Conservation (phyloP, 2,888 invertebrate species). For the Darwinula stevensoni region DNA sequence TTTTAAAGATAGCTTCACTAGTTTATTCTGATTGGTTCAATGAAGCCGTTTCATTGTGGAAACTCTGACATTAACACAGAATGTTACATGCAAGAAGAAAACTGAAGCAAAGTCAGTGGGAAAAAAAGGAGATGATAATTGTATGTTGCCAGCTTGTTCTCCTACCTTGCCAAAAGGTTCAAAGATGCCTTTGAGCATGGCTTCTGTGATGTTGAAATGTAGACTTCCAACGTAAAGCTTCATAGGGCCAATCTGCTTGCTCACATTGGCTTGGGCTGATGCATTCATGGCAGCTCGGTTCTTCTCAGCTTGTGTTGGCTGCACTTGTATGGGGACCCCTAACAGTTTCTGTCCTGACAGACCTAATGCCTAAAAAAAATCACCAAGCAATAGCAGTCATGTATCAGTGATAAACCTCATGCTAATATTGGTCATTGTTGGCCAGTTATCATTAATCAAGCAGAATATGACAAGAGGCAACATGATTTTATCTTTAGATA, state of each 20-base stretch:
- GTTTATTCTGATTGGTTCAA: too few relatives aligned
- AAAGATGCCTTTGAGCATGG: conserved; percentile 92
- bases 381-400: background rate
- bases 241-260: conserved; percentile 48
- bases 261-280: too few relatives aligned
- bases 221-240: conserved; percentile 86
- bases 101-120: conserved; percentile 3
- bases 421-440: too few relatives aligned
- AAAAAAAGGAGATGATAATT: too few relatives aligned
- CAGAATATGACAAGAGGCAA: conserved; percentile 1
- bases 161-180: conserved; percentile 73
- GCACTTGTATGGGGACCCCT: conserved; percentile 89
- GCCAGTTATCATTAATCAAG: too few relatives aligned
- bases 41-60: too few relatives aligned
- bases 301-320: conserved; percentile 84
- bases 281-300: conserved; percentile 43
- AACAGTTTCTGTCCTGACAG: conserved; percentile 79
- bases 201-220: conserved; percentile 95
- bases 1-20: too few relatives aligned
- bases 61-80: too few relatives aligned
- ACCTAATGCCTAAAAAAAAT: conserved; percentile 45
- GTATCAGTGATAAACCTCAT: background rate
- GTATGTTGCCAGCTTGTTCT: too few relatives aligned
- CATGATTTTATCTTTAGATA: conserved; percentile 4
- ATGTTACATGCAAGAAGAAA: too few relatives aligned